Evolutionary conservation across 2,797 vertebrate species (phyloP).

Genomic region (Labroides dimidiatus): DNA sequence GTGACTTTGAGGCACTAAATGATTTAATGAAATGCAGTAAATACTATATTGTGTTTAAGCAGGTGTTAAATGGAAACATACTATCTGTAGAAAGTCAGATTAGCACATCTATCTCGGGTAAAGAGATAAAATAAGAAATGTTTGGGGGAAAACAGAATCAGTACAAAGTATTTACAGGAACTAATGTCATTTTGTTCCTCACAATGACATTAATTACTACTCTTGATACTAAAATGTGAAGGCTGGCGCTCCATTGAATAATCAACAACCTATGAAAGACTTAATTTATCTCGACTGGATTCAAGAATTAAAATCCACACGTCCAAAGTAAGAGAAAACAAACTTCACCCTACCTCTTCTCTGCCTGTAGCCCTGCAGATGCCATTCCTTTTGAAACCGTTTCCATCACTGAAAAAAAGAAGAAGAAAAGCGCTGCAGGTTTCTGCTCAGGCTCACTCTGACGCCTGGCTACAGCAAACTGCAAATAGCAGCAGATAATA

Average conservation of each 20-base stretch:
- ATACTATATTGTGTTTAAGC: no score
- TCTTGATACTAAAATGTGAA: constrained; percentile 83
- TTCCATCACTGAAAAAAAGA: constrained; percentile 40
- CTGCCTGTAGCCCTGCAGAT: constrained; percentile 39
- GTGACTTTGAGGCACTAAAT: not conserved
- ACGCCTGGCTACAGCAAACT: constrained; percentile 72
- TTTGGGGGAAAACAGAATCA: not conserved
- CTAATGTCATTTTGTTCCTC: not conserved
- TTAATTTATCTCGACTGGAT: not conserved
- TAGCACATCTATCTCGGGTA: not conserved
- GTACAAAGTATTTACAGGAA: not conserved
- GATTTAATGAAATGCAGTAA: no score
- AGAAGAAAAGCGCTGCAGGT: constrained; percentile 37
- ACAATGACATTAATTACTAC: constrained; percentile 72
- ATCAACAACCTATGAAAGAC: not conserved
- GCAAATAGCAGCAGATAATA: constrained; percentile 80
- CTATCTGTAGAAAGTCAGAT: not conserved
- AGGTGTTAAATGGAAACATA: not conserved
- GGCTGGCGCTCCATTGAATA: not conserved
- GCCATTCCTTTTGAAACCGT: constrained; percentile 34
- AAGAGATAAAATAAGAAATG: not conserved
- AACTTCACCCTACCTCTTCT: constrained; percentile 67
- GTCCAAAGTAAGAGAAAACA: constrained; percentile 25
- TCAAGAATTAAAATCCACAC: not conserved
- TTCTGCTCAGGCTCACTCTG: constrained; percentile 56